Conservation (phyloP, 2,888 invertebrate genomes). For the Galerucella nymphaeae region DNA sequence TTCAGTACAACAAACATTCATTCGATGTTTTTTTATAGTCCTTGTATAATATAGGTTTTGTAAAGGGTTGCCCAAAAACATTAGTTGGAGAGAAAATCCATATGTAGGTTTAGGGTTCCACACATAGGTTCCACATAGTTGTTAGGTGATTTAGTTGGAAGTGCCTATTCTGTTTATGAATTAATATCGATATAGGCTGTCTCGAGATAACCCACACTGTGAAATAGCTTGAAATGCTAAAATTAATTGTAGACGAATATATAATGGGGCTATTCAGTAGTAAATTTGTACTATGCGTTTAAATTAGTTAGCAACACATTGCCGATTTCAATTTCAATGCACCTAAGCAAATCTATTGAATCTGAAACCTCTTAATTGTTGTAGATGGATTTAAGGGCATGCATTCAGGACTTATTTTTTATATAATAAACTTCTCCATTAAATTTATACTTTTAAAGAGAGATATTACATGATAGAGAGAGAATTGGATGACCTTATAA, state of each 20-base stretch:
- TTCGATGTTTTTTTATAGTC: constrained; percentile 15
- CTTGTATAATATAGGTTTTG: no score
- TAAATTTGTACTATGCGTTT: not conserved
- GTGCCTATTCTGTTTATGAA: no score
- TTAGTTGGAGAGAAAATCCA: no score
- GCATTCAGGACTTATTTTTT: not conserved
- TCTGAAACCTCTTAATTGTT: not conserved
- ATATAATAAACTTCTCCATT: constrained; percentile 26
- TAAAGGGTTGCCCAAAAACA: no score
- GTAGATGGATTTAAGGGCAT: not conserved
- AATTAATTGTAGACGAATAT: not conserved
- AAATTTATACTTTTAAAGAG: constrained; percentile 13
- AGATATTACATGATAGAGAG: constrained; percentile 26
- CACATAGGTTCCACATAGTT: no score
- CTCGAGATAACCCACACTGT: no score
- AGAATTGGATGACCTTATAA: constrained; percentile 14
- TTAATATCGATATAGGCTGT: no score
- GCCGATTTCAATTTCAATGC: not conserved
- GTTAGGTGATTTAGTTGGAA: no score
- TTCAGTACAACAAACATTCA: not conserved
- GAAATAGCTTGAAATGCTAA: no score
- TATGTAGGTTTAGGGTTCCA: no score
- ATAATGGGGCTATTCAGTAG: not conserved
- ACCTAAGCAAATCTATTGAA: not conserved
- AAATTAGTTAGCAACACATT: constrained; percentile 1